Base-by-base conservation (phyloP, 1,140 invertebrate species). In the Hydropsyche tenuis region DNA sequence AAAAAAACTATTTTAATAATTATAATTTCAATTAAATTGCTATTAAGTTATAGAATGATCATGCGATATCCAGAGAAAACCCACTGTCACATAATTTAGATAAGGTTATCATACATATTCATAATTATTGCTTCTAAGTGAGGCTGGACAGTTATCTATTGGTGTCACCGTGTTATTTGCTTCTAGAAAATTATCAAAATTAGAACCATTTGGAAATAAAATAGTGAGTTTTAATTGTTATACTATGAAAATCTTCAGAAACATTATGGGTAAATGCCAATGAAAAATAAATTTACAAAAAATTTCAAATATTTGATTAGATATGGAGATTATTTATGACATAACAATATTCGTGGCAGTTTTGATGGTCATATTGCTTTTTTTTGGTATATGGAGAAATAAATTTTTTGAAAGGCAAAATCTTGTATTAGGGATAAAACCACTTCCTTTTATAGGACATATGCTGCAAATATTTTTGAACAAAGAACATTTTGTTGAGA, bases 401-500 rank as follows among this genome's bases (percentile, higher is more conserved):
- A 71, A 23, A 27, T 68, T 72, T 53, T 77, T 77, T 66, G 60
- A 30, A n/a, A 64, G 73, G 20, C 43, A 64, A 27, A 69, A 69
- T 4, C 42, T 74, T 2, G 23, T 23, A 9, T 18, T 63, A 14
- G 22, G 20, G 12, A 71, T 43, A 1, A 73, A 69, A 23, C 73
- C 73, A 5, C 63, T 72, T n/a, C 70, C 70, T 12, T 72, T 77
- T 43, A 60, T 77, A 5, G 75, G 75, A 14, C 46, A 77, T 45
- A 73, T 77, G 69, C 71, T 70, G 14, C 53, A 73, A 18, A 74
- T 77, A 20, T 77, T 77, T 23, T 16, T 74, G 6, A 30, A 69
- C 27, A 74, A 73, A 48, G 75, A 74, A 27, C 75, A 77, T 45
- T 73, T 77, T 37, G 73, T 70, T 1, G 73, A 77, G 68, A 72